Conservation (phyloP, 2,888 invertebrate species). For the Zhuqinia jingwanae region DNA sequence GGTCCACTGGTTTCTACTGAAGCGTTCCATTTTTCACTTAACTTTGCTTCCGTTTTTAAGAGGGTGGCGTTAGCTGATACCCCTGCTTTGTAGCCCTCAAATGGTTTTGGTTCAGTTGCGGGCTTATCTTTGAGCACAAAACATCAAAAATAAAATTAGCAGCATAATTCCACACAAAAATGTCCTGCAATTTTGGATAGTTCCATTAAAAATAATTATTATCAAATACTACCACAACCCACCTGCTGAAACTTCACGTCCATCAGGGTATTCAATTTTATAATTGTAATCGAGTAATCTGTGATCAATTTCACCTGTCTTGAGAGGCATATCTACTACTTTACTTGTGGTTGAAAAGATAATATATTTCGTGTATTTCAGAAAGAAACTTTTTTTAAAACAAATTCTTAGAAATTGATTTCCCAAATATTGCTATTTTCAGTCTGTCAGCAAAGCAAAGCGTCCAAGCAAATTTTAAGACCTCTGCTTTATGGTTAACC, state of each 20-base stretch:
- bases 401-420: no score
- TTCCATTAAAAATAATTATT: not conserved
- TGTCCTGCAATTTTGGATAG: not conserved
- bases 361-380: no score
- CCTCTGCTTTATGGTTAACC: no score
- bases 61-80: not conserved
- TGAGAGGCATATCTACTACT: conserved; percentile 6
- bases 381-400: no score
- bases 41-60: conserved; percentile 1
- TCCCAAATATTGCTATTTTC: no score
- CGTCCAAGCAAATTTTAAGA: no score
- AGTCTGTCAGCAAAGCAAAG: no score
- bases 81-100: conserved; percentile 15
- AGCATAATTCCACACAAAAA: not conserved
- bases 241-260: not conserved
- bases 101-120: not conserved
- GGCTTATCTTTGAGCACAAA: not conserved
- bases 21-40: not conserved
- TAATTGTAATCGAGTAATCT: conserved; percentile 9
- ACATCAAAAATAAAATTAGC: not conserved
- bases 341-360: no score
- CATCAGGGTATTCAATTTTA: conserved; percentile 42
- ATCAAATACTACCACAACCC: not conserved
- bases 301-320: not conserved
- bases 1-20: conserved; percentile 5